A percentile compares a stretch with the other conserved stretches of the same genome.
Conservation (phyloP, 1,140 invertebrate species). For the Drosophila mauritiana region DNA sequence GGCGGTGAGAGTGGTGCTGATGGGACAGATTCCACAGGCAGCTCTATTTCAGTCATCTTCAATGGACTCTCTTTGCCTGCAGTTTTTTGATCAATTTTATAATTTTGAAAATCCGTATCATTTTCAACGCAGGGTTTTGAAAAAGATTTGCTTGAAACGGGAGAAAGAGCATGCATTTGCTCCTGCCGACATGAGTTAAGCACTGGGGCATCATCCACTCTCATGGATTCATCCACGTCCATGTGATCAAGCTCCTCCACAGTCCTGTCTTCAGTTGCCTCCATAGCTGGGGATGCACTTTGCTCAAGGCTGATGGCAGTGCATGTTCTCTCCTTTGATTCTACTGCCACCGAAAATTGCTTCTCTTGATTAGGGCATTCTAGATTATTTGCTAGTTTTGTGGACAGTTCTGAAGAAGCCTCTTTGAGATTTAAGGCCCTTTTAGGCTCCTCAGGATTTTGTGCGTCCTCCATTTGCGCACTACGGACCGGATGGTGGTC, state of each 20-base stretch:
- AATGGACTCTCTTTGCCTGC: neutral
- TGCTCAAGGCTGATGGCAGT: constrained; percentile 4
- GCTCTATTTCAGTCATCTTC: neutral
- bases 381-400: no score
- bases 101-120: neutral
- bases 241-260: constrained; percentile 52
- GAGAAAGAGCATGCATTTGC: neutral
- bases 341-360: neutral
- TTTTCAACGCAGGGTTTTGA: neutral
- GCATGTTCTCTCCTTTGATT: neutral
- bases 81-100: neutral
- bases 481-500: neutral
- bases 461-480: neutral
- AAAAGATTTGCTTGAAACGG: neutral
- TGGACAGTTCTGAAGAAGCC: neutral
- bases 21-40: neutral
- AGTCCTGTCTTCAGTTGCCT: constrained; percentile 54
- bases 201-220: neutral
- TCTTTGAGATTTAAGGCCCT: neutral
- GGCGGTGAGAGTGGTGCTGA: constrained; percentile 4
- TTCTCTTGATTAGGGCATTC: no score
- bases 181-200: neutral
- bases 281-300: constrained; percentile 33
- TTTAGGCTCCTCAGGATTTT: neutral
- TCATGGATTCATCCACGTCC: constrained; percentile 65